Conservation (phyloP, 2,888 invertebrate genomes). For the Melanchra persicariae region DNA sequence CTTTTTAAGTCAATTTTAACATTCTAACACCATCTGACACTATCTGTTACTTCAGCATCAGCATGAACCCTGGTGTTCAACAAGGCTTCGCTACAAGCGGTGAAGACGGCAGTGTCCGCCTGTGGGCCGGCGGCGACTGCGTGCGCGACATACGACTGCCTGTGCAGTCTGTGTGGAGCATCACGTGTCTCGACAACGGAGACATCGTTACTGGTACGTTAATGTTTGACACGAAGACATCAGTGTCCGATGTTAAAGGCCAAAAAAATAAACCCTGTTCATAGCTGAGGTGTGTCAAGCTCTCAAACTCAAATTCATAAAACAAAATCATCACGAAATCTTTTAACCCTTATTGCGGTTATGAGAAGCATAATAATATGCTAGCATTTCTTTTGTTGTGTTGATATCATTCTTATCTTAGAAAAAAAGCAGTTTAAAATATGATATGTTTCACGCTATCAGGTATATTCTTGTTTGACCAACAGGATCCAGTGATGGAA, state of each 20-base stretch:
- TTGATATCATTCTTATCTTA: no score
- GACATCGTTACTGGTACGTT: conserved; percentile 95
- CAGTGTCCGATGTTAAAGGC: not conserved
- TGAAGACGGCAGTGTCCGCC: conserved; percentile 96
- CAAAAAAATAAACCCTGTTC: no score
- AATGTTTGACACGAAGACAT: no score
- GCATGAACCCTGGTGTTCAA: conserved; percentile 89
- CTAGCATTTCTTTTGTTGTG: no score
- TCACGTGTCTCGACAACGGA: conserved; percentile 95
- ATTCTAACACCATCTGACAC: not conserved
- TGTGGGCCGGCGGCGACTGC: conserved; percentile 93
- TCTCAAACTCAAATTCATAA: not conserved
- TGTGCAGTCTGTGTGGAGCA: conserved; percentile 97
- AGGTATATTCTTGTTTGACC: not conserved
- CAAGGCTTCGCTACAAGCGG: conserved; percentile 95
- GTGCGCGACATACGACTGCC: conserved; percentile 94
- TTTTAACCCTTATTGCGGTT: not conserved
- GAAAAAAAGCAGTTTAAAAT: no score
- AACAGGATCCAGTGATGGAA: conserved; percentile 94
- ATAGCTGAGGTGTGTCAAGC: no score
- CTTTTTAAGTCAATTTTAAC: not conserved
- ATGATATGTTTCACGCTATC: no score
- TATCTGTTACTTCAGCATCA: conserved; percentile 82
- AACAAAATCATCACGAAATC: not conserved
- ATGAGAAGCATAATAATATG: not conserved